Evolutionary conservation across 2,888 invertebrate genomes (phyloP).

Genomic region (Polyommatus icarus): DNA sequence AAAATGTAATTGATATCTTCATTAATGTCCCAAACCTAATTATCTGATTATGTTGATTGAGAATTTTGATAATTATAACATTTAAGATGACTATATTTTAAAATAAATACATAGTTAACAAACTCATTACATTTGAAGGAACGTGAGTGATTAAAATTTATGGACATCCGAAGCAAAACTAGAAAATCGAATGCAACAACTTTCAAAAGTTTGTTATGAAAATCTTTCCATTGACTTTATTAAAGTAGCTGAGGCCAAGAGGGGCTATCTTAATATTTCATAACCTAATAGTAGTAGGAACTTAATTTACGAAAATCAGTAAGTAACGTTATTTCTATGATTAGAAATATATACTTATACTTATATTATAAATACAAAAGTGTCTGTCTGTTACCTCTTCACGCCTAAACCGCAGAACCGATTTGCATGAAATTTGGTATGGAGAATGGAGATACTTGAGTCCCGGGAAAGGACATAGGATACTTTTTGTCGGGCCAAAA

Average conservation of each 20-base stretch:
- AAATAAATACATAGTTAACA: neutral
- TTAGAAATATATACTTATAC: no score
- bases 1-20: constrained; percentile 19
- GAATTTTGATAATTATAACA: neutral
- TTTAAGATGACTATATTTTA: neutral
- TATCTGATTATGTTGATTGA: constrained; percentile 10
- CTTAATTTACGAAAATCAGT: neutral
- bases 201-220: neutral
- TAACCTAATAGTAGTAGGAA: neutral
- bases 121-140: neutral
- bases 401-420: no score
- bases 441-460: no score
- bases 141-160: neutral
- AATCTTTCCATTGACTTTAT: neutral
- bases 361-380: no score
- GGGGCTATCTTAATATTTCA: neutral
- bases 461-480: no score
- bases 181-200: neutral
- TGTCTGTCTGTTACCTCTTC: no score
- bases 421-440: no score
- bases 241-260: neutral
- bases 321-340: no score
- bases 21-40: neutral
- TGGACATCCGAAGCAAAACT: neutral
- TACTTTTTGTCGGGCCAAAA: no score